Conservation (phyloP, 2,113 vertebrate genomes). For the Rhineura floridana region DNA sequence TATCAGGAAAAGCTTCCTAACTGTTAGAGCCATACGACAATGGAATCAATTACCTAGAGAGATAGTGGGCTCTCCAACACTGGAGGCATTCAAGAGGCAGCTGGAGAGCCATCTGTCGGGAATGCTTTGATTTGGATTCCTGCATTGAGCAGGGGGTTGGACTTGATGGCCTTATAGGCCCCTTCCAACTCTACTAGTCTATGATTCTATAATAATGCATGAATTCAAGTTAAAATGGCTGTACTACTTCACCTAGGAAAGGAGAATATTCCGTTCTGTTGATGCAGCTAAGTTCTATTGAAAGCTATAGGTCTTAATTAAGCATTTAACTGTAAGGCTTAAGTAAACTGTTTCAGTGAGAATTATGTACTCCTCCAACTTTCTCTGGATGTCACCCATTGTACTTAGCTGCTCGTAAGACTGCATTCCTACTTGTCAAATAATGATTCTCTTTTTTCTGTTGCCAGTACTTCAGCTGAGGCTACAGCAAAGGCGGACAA, state of each 20-base stretch:
- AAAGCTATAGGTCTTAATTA: background rate
- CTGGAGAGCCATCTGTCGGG: too few relatives aligned
- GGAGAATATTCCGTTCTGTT: background rate
- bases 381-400: background rate
- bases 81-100: too few relatives aligned
- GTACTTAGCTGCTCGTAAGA: background rate
- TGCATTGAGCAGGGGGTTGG: too few relatives aligned
- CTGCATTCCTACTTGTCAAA: background rate
- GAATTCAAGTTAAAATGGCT: background rate
- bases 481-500: slow-evolving; percentile 92
- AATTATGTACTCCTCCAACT: background rate
- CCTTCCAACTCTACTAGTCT: too few relatives aligned
- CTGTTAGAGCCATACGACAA: too few relatives aligned
- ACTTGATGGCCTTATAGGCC: too few relatives aligned
- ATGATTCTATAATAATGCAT: background rate
- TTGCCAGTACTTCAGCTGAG: slow-evolving; percentile 92
- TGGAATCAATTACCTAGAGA: too few relatives aligned
- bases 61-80: too few relatives aligned
- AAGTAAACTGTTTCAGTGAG: background rate
- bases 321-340: background rate
- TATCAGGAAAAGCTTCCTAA: too few relatives aligned
- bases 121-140: too few relatives aligned
- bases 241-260: background rate
- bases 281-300: background rate
- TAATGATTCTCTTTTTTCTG: slow-evolving; percentile 47